phyloP scores from a whole-genome alignment of 2,797 vertebrate genomes.

The Enteromius radiatus region DNA sequence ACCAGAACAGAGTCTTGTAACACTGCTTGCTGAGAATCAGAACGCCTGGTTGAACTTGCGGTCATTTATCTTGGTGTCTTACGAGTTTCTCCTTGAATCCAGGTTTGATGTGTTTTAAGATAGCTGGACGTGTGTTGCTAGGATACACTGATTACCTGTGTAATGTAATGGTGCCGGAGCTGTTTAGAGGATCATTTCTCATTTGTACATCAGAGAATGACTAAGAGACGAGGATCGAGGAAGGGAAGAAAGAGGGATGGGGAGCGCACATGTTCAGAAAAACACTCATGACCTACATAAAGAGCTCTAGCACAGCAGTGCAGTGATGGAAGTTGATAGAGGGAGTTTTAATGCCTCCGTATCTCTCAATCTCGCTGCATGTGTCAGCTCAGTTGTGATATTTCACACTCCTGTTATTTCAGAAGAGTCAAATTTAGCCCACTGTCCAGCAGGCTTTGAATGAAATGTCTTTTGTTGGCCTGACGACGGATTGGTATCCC shows the following conservation, averaged over 20 bases:
- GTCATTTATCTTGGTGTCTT: neutral
- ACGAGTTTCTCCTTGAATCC: constrained; percentile 12
- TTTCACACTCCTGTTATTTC: constrained; percentile 44
- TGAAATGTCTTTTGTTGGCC: constrained; percentile 21
- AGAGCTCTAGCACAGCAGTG: constrained; percentile 52
- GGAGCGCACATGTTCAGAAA: constrained; percentile 36
- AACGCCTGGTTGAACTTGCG: neutral
- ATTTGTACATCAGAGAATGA: constrained; percentile 23
- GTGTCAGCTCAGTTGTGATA: constrained; percentile 33
- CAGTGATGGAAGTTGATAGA: constrained; percentile 57
- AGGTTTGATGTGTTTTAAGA: constrained; percentile 42
- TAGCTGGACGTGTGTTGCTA: constrained; percentile 36
- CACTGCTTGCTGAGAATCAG: neutral
- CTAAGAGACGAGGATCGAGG: constrained; percentile 6
- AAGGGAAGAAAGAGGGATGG: neutral
- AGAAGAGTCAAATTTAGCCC: constrained; percentile 36
- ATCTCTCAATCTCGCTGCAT: constrained; percentile 35
- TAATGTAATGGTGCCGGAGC: constrained; percentile 22
- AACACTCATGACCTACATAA: constrained; percentile 60
- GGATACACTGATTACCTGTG: constrained; percentile 42
- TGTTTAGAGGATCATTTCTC: constrained; percentile 40
- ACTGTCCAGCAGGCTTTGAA: constrained; percentile 42
- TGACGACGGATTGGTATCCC: constrained; percentile 23
- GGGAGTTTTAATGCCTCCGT: constrained; percentile 25
- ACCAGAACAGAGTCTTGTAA: neutral